These are phyloP conservation scores for Nasalis larvatus DNA, from an alignment of 2,113 vertebrate genomes.

Conservation along the genomic window DNA sequence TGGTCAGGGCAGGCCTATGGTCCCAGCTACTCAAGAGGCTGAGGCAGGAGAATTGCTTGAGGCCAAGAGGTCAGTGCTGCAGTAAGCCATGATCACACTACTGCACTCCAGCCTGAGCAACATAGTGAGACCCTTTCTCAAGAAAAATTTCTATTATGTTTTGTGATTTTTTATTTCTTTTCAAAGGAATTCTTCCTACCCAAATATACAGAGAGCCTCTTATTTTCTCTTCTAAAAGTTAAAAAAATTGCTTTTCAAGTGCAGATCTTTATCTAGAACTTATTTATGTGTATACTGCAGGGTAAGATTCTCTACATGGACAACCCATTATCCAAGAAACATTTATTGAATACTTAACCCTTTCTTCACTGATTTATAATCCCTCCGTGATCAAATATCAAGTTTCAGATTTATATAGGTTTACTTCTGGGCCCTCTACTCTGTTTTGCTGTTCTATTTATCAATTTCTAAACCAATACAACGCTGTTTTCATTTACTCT, in stretches of 20 bases:
- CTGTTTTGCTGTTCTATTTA: not conserved
- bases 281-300: not conserved
- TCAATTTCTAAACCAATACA: not conserved
- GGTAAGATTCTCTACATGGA: not conserved
- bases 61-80: too few species aligned
- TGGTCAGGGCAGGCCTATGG: too few species aligned
- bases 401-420: not conserved
- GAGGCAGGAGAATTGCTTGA: too few species aligned
- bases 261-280: not conserved
- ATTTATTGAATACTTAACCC: not conserved
- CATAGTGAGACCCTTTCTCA: too few species aligned
- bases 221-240: constrained; percentile 1
- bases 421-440: not conserved
- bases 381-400: not conserved
- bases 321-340: not conserved
- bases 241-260: constrained; percentile 10
- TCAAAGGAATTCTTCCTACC: not conserved
- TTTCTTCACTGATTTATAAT: not conserved
- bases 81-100: too few species aligned
- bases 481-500: not conserved
- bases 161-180: not conserved
- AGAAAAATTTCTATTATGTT: not conserved
- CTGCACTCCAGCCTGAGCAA: too few species aligned
- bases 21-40: too few species aligned
- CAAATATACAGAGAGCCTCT: not conserved